Evolutionary conservation across 2,113 vertebrate genomes (phyloP).

Genomic region (Mesembrinibis cayennensis): DNA sequence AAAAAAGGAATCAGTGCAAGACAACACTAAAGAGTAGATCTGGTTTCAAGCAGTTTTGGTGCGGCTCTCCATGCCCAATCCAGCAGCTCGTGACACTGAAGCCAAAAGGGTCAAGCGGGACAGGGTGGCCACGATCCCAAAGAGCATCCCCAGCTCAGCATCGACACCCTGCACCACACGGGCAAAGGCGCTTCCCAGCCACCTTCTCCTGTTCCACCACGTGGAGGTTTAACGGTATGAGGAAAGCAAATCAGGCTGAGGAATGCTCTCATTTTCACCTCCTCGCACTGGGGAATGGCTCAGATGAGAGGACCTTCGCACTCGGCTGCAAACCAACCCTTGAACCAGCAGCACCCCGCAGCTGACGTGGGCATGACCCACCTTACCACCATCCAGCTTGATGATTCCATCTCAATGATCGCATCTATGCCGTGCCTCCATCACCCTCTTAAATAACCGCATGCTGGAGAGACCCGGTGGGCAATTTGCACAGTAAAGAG

Average conservation of each 20-base stretch:
- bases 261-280: not conserved
- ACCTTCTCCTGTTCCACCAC: not conserved
- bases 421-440: not conserved
- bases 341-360: fast-evolving
- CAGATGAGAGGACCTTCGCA: not conserved
- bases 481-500: not conserved
- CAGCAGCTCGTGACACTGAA: not conserved
- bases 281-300: fast-evolving
- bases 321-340: not conserved
- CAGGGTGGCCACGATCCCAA: fast-evolving
- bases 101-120: not conserved
- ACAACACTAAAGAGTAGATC: not conserved
- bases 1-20: not conserved
- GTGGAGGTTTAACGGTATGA: fast-evolving
- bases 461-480: fast-evolving
- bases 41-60: not conserved
- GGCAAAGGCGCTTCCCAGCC: not conserved
- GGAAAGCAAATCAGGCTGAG: not conserved
- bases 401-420: not conserved
- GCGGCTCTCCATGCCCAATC: fast-evolving
- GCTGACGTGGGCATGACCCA: fast-evolving
- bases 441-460: not conserved
- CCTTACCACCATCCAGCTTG: not conserved
- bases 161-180: fast-evolving
- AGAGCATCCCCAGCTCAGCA: not conserved